Conservation (phyloP, 2,113 vertebrate species). For the Naja naja region DNA sequence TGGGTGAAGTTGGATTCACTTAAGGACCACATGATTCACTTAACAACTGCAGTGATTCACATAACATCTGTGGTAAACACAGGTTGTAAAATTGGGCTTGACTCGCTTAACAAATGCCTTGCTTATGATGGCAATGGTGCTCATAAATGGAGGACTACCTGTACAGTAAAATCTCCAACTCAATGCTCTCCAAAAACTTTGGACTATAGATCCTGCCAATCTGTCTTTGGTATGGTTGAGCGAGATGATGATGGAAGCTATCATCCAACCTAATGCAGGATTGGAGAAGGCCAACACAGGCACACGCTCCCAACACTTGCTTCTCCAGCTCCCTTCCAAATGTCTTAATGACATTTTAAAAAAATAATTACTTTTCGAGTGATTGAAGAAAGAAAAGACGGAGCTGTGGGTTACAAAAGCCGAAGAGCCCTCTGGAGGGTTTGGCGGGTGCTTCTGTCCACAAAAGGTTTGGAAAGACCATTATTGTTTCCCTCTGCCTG, state of each 20-base stretch:
- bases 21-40: neutral
- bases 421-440: rapidly evolving
- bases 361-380: neutral
- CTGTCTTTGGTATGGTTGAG: neutral
- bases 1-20: neutral
- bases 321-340: neutral
- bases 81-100: neutral
- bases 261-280: neutral
- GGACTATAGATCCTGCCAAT: neutral
- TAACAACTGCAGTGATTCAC: neutral
- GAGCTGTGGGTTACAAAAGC: neutral
- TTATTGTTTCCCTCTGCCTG: neutral
- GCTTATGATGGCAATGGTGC: neutral
- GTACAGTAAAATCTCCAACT: neutral
- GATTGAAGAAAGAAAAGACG: neutral
- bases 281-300: neutral
- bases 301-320: neutral
- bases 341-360: neutral
- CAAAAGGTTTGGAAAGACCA: neutral
- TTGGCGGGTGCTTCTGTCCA: neutral
- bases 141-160: neutral
- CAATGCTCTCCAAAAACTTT: neutral
- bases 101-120: neutral
- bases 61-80: neutral
- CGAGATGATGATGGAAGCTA: neutral